Conservation (phyloP, 92 coral and sea anemone species). For the Umimayanthus kanabou region DNA sequence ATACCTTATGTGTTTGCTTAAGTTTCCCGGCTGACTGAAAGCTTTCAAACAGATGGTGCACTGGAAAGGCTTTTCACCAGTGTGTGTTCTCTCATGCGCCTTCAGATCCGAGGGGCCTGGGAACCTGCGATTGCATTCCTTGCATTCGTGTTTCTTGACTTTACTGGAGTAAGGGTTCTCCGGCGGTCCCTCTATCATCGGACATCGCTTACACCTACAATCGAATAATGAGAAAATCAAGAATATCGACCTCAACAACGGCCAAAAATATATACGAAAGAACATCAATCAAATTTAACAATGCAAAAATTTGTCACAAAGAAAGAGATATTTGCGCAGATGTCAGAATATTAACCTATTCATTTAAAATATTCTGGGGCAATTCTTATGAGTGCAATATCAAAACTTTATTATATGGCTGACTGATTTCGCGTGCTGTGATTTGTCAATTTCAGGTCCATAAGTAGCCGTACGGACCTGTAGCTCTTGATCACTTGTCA, state of each 20-base stretch:
- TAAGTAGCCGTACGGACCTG: too few species aligned
- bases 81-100: slow-evolving; percentile 75
- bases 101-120: slow-evolving; percentile 86
- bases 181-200: slow-evolving; percentile 81
- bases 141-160: slow-evolving; percentile 65
- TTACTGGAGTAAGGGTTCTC: slow-evolving; percentile 39
- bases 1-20: slow-evolving; percentile 79
- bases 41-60: slow-evolving; percentile 67
- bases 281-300: too few species aligned
- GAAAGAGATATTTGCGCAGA: too few species aligned
- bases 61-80: slow-evolving; percentile 85
- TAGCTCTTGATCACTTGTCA: too few species aligned
- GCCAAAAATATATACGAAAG: too few species aligned
- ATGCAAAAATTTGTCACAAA: too few species aligned
- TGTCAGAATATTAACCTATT: too few species aligned
- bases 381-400: too few species aligned
- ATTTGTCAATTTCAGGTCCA: too few species aligned
- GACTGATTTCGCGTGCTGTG: too few species aligned
- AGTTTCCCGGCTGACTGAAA: slow-evolving; percentile 84
- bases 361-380: too few species aligned
- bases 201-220: slow-evolving; percentile 80
- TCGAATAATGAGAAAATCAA: not conserved
- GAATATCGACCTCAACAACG: not conserved
- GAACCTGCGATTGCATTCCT: slow-evolving; percentile 66
- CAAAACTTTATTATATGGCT: too few species aligned